These are phyloP conservation scores for Octomys mimax DNA, from an alignment of 2,797 vertebrate species.

Conservation along the genomic window DNA sequence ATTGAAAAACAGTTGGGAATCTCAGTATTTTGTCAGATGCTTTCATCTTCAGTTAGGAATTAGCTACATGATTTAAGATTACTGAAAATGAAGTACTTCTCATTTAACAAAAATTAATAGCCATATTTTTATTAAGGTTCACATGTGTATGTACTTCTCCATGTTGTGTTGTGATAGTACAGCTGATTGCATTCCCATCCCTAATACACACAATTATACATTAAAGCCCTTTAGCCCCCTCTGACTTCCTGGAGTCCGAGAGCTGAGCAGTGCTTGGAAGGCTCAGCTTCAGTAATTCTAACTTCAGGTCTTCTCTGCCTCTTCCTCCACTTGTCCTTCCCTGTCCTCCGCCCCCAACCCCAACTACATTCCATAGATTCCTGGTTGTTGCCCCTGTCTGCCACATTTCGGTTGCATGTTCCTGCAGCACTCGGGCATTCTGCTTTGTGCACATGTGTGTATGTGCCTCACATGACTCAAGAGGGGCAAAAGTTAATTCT, in stretches of 20 bases:
- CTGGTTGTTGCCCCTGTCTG: background rate
- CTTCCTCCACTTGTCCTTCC: background rate
- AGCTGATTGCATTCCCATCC: rapidly evolving
- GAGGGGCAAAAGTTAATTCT: background rate
- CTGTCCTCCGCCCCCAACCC: background rate
- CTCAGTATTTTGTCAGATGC: background rate
- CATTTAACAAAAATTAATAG: background rate
- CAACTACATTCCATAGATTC: background rate
- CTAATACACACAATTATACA: background rate
- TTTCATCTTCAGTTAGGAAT: background rate
- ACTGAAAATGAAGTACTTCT: background rate
- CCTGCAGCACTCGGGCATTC: background rate
- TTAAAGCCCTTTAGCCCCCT: background rate
- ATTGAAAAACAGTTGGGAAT: background rate
- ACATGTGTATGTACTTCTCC: background rate
- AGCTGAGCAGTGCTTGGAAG: background rate
- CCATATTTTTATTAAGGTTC: background rate
- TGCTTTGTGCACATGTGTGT: background rate
- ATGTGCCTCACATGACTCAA: background rate
- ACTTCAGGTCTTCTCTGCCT: background rate
- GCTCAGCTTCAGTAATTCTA: background rate
- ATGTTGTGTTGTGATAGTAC: background rate
- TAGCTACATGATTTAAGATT: background rate
- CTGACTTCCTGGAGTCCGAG: background rate
- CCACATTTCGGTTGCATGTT: background rate